Evolutionary conservation across 2,113 vertebrate genomes (phyloP).

Genomic region (Malurus elegans): DNA sequence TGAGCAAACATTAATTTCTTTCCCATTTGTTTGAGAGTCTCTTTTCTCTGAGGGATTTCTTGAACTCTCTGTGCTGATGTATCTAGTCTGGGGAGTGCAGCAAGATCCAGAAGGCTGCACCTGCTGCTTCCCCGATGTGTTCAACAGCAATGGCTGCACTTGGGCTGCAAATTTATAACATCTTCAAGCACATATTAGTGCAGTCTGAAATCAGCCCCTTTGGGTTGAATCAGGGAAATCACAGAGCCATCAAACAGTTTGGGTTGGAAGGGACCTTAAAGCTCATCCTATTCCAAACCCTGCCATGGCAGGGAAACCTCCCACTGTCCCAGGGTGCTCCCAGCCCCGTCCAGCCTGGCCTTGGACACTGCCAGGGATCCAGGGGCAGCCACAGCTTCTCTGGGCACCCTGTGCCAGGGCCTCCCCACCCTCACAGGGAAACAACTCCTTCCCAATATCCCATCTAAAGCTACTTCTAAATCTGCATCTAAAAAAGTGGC

Average conservation of each 20-base stretch:
- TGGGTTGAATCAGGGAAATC: not conserved
- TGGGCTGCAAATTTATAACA: not conserved
- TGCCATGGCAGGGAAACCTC: not conserved
- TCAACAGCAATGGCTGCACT: accelerated
- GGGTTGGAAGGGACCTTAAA: not conserved
- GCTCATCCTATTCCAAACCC: accelerated
- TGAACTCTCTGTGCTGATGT: not conserved
- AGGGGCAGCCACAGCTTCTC: not conserved
- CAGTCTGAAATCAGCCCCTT: not conserved
- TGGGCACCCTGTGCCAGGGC: not conserved
- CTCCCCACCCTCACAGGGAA: accelerated
- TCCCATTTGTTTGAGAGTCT: not conserved
- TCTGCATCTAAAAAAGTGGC: not conserved
- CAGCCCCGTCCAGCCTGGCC: accelerated
- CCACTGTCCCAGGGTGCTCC: accelerated
- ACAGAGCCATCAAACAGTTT: accelerated
- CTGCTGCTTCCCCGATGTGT: not conserved
- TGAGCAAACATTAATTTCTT: not conserved
- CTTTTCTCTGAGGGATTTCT: not conserved
- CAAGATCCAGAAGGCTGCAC: not conserved
- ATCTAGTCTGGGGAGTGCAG: not conserved
- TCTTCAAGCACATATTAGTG: not conserved
- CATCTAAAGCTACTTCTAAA: not conserved
- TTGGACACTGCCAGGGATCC: not conserved
- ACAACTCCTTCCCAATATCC: not conserved